Base-by-base conservation (phyloP, 2,113 vertebrate species). In the Cyprinodon variegatus region DNA sequence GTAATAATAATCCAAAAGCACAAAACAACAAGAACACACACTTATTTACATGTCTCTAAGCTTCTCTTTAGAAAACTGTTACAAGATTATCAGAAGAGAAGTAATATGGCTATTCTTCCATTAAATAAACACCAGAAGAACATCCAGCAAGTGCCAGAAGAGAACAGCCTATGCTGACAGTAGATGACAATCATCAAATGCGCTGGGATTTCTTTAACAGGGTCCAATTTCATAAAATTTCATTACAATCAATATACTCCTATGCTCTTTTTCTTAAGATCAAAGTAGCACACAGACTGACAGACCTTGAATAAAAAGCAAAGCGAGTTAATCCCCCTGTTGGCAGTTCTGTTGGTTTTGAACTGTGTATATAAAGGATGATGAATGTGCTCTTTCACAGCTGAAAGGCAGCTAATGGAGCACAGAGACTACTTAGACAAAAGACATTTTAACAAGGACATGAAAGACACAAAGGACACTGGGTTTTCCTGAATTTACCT, bases 331-430 rank as follows among this genome's bases (percentile, higher is more conserved):
- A 84, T 85, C 65, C 62, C 29, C 69, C 68, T 73, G 67, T 69
- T 79, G 67, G 63, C 61, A 2, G 61, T 70, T 57, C 70, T 74
- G 68, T 62, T 69, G 29, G 61, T 71, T 82, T 85, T 68, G 39
- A 67, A 78, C 70, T 76, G 78, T 74, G 37, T 68, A 81, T 78
- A 74, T 75, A 81, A 77, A 89, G 72, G 83, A 88, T 86, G 87
- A 90, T 83, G 68, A 85, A 86, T 89, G 83, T 78, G 84, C 74
- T 43, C 85, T 81, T 89, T 84, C 87, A 86, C 87, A 89, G 78
- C 45, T 86, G 82, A 88, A 86, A 83, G 83, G 87, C 75, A 82
- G 80, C 87, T 89, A 88, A 90, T 90, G 84, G 88, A 85, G 85
- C 88, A 72, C 64, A 53, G 67, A 76, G 62, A 81, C 75, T 71